Evolutionary conservation across 2,888 invertebrate genomes (phyloP), one percentile per base, ranked within the genome.

Genomic region (Xanthorhoe spadicearia): DNA sequence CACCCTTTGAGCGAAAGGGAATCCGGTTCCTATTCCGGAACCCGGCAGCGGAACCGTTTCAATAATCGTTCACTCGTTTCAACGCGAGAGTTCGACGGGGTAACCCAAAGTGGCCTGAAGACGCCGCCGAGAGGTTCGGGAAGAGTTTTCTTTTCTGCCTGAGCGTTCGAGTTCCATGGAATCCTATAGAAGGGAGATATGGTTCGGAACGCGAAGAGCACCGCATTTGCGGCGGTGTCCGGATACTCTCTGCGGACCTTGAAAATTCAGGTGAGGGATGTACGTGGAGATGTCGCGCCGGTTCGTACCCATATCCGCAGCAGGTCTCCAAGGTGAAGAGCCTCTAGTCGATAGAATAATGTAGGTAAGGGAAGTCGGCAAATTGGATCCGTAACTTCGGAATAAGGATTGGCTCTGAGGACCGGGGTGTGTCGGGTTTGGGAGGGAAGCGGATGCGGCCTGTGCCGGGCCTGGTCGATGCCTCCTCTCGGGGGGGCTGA

Each of bases 391-490:
- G 93, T 93, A 93, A 93, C 93, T 93, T 95, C 94, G 94, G 95
- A 93, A 95, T 89, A 95, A 95, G 94, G 95, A 95, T 95, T 95
- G 95, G 95, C 95, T 95, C 95, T 95, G 94, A 95, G 94, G 94
- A 93, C 94, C 92, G 94, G 94, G 95, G 89, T 88, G 90, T 81
- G 90, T 92, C 90, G 94, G 93, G 94, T 93, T 93, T 90, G 93
- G 89, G 91, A 85, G 86, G 87, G 74, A 78, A 74, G 73, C 75
- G 72, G 74, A 74, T 70, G 74, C 70, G 74, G 74, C 73, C 72
- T 64, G 57, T 48, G n/a, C 57, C 35, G 35, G 35, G 35, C 35
- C 35, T 38, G 35, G 35, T 38, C 35, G 35, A 38, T 51, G 50
- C 50, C 50, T 51, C 50, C 50, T 74, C 74, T 73, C 74, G 71